Conservation (phyloP, 2,888 invertebrate genomes). For the Harpalus rufipes region DNA sequence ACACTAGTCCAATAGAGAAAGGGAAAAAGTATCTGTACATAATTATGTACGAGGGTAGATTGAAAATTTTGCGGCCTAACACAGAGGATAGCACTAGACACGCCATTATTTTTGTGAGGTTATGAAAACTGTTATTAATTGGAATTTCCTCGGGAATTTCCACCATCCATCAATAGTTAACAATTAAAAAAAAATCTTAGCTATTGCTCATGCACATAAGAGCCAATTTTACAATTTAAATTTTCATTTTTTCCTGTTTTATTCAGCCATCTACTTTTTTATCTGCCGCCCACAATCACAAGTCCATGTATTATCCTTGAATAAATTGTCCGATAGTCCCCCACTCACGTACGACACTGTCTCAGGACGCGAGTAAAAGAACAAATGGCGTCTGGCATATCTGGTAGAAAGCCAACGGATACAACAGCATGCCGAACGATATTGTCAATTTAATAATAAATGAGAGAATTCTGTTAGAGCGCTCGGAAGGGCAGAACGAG, state of each 20-base stretch:
- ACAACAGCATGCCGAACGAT: conserved; percentile 40
- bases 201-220: no score
- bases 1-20: no score
- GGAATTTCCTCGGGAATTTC: no score
- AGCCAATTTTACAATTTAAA: neutral
- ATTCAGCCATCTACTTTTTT: neutral
- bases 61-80: no score
- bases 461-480: conserved; percentile 47
- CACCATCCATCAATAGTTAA: no score
- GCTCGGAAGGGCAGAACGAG: neutral
- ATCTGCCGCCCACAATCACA: neutral
- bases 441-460: conserved; percentile 63
- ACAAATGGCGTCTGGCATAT: neutral
- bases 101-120: no score
- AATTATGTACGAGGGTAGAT: no score
- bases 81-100: no score
- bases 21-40: no score
- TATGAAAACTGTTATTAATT: no score
- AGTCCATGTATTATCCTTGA: conserved; percentile 20
- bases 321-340: neutral
- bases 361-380: neutral
- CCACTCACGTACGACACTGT: neutral
- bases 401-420: conserved; percentile 37
- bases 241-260: neutral
- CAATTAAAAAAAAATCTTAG: no score